These are phyloP conservation scores for Gobio gobio DNA, from an alignment of 2,113 vertebrate genomes.

Conservation along the genomic window DNA sequence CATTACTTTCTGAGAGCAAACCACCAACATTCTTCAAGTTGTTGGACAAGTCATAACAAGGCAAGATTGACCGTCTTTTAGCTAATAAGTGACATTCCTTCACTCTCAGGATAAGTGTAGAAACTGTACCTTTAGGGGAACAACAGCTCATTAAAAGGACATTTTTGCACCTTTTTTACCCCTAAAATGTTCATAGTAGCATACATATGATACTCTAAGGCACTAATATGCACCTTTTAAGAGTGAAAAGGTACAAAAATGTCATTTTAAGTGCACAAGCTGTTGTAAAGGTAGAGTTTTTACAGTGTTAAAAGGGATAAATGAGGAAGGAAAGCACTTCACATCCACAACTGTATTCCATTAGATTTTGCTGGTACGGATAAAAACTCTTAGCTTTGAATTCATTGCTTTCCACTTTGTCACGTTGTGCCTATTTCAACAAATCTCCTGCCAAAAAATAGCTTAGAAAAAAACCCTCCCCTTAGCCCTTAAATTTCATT, in stretches of 20 bases:
- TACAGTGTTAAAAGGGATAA: background rate
- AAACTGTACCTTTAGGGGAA: too few relatives aligned
- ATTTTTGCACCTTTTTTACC: too few relatives aligned
- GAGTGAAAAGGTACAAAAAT: too few relatives aligned
- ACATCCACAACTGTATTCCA: background rate
- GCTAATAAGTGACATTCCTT: background rate
- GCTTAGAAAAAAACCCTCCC: background rate
- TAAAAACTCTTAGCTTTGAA: background rate
- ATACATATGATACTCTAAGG: too few relatives aligned
- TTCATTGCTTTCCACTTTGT: background rate
- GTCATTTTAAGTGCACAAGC: too few relatives aligned
- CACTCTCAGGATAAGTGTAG: too few relatives aligned
- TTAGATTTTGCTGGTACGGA: background rate
- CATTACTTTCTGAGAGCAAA: background rate
- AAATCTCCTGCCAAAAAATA: too few relatives aligned
- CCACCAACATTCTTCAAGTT: background rate
- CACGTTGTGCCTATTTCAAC: background rate
- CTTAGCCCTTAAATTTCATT: background rate
- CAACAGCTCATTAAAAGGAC: too few relatives aligned
- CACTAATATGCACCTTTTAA: too few relatives aligned
- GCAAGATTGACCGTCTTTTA: background rate
- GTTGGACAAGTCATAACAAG: background rate
- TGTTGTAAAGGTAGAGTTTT: too few relatives aligned
- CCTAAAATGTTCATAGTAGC: too few relatives aligned
- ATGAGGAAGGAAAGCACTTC: background rate